A percentile compares a stretch with the other conserved stretches of the same genome.
These are phyloP conservation scores for Timema cristinae DNA, from an alignment of 2,888 invertebrate species.

Conservation along the genomic window DNA sequence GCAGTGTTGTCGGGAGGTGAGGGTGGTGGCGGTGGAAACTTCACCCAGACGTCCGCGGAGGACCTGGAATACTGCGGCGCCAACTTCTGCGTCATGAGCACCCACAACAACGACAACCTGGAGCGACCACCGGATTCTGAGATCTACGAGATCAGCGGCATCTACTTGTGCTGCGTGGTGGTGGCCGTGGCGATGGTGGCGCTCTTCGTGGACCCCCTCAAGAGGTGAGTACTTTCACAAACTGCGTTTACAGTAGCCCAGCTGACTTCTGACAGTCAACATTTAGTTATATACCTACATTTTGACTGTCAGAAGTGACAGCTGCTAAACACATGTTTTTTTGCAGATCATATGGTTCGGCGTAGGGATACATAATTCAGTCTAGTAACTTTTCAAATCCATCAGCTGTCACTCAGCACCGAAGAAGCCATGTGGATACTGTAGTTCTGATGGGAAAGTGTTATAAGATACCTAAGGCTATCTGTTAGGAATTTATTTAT, in stretches of 20 bases:
- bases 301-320: too few species aligned
- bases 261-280: neutral
- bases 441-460: too few species aligned
- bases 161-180: conserved; percentile 82
- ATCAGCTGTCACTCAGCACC: too few species aligned
- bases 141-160: conserved; percentile 83
- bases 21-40: conserved; percentile 43
- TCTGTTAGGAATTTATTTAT: too few species aligned
- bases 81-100: conserved; percentile 70
- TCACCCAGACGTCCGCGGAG: conserved; percentile 47
- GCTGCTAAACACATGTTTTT: too few species aligned
- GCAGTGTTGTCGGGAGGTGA: conserved; percentile 67
- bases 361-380: too few species aligned
- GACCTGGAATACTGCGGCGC: conserved; percentile 66
- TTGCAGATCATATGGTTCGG: too few species aligned
- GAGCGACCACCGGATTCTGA: conserved; percentile 77
- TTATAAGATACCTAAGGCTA: too few species aligned
- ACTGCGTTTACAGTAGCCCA: neutral
- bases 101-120: conserved; percentile 68
- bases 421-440: too few species aligned
- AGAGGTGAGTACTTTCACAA: conserved; percentile 55
- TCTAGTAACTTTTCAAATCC: too few species aligned
- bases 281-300: too few species aligned
- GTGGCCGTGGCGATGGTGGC: conserved; percentile 83
- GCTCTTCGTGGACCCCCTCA: conserved; percentile 83